Base-by-base conservation (phyloP, 2,888 invertebrate species). In the Caenorhabditis angaria region DNA sequence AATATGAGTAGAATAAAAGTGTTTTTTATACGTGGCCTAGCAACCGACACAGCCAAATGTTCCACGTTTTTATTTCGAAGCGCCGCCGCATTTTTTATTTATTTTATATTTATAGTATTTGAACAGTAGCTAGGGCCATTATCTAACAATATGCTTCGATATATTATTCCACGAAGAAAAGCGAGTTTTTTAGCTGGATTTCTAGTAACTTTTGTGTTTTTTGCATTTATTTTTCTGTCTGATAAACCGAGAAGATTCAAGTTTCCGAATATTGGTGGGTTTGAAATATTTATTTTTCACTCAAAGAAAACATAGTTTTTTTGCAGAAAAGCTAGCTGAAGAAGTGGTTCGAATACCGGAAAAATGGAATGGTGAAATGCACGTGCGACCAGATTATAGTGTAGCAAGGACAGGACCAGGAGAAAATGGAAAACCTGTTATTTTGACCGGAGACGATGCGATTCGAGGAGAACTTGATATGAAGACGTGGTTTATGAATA, bases 401-500 rank as follows among this genome's bases (percentile, higher is more conserved):
- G 12, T 24, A 41, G 22, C 54, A 2, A 55, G 78, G 18, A 28
- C 47, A 0, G 82, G 81, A 10, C 81, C 82, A 1, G 84, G 84
- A 4, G 84, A 84, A 55, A 70, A 77, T 25, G 84, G 84, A 8
- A 54, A 41, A 22, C 77, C 75, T 0, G 83, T 83, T 1, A 22
- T 76, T 1, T 71, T 82, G 27, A 53, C 55, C 14, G 82, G 81
- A 20, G 76, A 76, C 22, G 83, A 83, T 32, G 69, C 68, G 20
- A 61, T 67, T 20, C 27, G 32, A 12, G 83, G 79, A 24, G 67
- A 80, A 47, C 75, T 68, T 12, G 77, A 80, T 56, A 84, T 84
- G 83, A 82, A 83, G 71, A 82, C 77, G 24, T 85, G 84, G 82
- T 85, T 85, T 72, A 85, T 85, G 84, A 85, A 83, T 61, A 82